Conservation (phyloP, 2,113 vertebrate genomes). For the Eudyptes chrysolophus region DNA sequence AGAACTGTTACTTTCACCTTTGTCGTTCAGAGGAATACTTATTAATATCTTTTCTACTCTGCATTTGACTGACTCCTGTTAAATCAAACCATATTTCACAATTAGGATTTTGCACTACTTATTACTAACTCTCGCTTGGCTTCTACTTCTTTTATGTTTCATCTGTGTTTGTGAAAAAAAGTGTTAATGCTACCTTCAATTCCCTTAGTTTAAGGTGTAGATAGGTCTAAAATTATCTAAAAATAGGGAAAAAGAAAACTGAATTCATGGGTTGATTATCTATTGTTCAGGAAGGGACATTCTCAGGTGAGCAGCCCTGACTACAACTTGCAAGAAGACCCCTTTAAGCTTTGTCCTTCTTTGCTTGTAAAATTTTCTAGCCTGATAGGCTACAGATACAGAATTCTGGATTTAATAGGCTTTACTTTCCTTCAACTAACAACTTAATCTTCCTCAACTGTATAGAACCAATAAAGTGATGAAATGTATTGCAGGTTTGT, state of each 20-base stretch:
- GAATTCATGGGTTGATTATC: not conserved
- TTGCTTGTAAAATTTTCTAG: not conserved
- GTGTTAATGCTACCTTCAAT: not conserved
- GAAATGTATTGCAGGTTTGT: not conserved
- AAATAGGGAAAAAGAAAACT: not conserved
- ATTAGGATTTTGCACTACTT: not conserved
- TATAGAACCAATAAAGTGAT: not conserved
- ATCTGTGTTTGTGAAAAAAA: not conserved
- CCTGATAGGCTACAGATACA: not conserved
- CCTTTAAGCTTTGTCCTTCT: not conserved
- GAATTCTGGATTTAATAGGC: not conserved
- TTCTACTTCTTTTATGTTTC: not conserved
- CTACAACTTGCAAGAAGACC: not conserved
- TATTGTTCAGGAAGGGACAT: not conserved
- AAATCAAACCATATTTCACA: not conserved
- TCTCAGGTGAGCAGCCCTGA: not conserved
- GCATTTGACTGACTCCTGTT: not conserved
- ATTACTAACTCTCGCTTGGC: not conserved
- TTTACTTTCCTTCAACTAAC: not conserved
- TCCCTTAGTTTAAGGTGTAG: not conserved
- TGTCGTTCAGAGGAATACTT: not conserved
- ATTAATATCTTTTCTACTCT: not conserved
- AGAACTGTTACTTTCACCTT: not conserved
- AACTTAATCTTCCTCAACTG: not conserved
- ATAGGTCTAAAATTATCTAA: not conserved